Evolutionary conservation across 2,797 vertebrate genomes (phyloP).

Genomic region (Loriculus beryllinus): DNA sequence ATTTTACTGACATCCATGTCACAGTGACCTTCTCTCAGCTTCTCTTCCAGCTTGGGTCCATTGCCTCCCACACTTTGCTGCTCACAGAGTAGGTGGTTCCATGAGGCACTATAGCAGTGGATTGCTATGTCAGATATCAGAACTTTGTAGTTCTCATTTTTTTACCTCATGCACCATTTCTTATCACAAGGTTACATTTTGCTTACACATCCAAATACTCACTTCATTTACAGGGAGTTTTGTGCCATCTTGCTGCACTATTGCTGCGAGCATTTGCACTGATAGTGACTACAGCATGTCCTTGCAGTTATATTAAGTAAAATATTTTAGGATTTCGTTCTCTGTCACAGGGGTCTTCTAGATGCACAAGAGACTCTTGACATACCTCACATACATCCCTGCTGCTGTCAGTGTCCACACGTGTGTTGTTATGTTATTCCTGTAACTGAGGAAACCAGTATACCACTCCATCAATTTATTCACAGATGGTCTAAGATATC

Average conservation of each 20-base stretch:
- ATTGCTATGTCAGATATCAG: background rate
- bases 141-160: background rate
- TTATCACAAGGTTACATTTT: background rate
- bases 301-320: background rate
- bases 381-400: background rate
- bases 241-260: background rate
- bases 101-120: background rate
- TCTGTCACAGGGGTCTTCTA: background rate
- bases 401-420: background rate
- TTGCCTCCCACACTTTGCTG: background rate
- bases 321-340: background rate
- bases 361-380: background rate
- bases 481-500: background rate
- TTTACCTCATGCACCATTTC: background rate
- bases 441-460: background rate
- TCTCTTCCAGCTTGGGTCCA: background rate
- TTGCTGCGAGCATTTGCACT: background rate
- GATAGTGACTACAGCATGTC: accelerated
- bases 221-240: background rate
- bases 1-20: background rate
- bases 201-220: background rate
- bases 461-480: background rate
- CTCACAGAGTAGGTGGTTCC: background rate
- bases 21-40: background rate
- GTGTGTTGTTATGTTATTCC: background rate